A percentile compares a stretch with the other conserved stretches of the same genome.
Evolutionary conservation across 2,797 vertebrate genomes (phyloP).

Genomic region (Hyperoplus lanceolatus): DNA sequence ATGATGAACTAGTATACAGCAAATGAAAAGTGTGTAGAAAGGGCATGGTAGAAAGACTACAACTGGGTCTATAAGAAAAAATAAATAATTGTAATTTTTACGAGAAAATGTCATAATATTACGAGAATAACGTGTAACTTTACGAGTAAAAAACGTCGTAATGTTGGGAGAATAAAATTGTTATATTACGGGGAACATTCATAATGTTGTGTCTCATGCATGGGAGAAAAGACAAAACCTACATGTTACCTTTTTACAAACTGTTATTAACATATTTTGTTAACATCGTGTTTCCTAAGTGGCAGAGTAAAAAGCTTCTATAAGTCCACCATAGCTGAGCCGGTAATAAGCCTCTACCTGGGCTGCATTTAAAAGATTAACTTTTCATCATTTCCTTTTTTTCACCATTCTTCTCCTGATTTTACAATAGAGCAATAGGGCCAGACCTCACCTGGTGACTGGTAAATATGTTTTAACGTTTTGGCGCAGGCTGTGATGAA

Average conservation of each 20-base stretch:
- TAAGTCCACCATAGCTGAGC: constrained; percentile 31
- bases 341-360: constrained; percentile 63
- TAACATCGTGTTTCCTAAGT: constrained; percentile 25
- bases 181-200: too few relatives aligned
- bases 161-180: too few relatives aligned
- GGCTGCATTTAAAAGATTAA: constrained; percentile 82
- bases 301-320: constrained; percentile 37
- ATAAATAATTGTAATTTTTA: not conserved
- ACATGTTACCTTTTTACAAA: constrained; percentile 8
- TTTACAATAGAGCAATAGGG: constrained; percentile 49
- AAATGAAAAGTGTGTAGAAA: not conserved
- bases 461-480: constrained; percentile 75
- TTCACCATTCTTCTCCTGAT: not conserved
- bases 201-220: too few relatives aligned
- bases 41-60: too few relatives aligned
- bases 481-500: constrained; percentile 70
- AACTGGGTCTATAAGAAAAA: too few relatives aligned
- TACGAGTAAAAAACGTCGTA: too few relatives aligned
- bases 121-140: too few relatives aligned
- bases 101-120: constrained; percentile 11
- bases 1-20: not conserved
- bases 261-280: not conserved
- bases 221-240: not conserved
- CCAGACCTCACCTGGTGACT: constrained; percentile 76
- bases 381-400: constrained; percentile 80